Evolutionary conservation across 2,797 vertebrate species (phyloP), one percentile per base, ranked within the genome.

Genomic region (Tokudaia tokunoshimensis): DNA sequence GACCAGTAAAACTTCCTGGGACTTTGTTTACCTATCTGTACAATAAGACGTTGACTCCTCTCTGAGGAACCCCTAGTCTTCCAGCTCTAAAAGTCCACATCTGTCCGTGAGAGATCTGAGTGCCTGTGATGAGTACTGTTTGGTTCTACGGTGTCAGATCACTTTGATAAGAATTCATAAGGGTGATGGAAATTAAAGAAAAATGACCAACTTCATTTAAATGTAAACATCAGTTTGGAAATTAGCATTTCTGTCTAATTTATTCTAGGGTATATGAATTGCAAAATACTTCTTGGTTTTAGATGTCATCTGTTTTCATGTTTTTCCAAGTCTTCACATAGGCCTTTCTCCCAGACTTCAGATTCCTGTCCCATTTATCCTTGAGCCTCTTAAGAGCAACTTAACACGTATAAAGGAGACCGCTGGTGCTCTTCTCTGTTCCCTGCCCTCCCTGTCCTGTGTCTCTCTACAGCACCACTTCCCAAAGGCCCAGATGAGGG

Each of bases 211-310:
- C 67, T 89, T 4, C 78, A 0, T 91, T 85, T 93, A 83, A 86
- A 34, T 67, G 9, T 82, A 72, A 94, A n/a, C 17, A 79, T 85
- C 37, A 81, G 4, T 83, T 96, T 95, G 76, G 82, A n/a, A 84
- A 88, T 92, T 83, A 55, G 50, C 78, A 20, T 90, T 89, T 95
- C 91, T 24, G 82, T 26, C 57, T 24, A 79, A 41, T 29, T 92
- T 34, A 61, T 76, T 94, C 78, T 52, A 91, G 93, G 52, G 3
- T 87, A 47, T 65, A 19, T 44, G 29, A 91, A 50, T 92, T 61
- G 8, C 57, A 78, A 91, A 74, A 34, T 81, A 15, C 81, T 26
- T 91, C 89, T 55, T 88, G 34, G 72, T 81, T 95, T 93, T 93
- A 85, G 67, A n/a, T 50, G 63, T 37, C 14, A 19, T 70, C 4